Evolutionary conservation across 2,113 vertebrate species (phyloP).

Genomic region (Fukomys damarensis): DNA sequence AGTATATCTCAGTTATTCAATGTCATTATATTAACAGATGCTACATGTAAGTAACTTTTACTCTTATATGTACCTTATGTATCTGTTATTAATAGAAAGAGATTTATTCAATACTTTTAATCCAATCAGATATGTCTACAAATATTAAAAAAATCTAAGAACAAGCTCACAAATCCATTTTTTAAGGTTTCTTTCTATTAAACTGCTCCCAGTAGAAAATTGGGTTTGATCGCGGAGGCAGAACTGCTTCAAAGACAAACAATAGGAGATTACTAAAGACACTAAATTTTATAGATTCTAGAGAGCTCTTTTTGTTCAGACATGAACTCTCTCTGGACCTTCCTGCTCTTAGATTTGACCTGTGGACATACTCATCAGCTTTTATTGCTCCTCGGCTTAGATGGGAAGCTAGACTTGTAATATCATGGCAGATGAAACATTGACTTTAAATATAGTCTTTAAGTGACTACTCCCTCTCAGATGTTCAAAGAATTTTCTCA

Average conservation of each 20-base stretch:
- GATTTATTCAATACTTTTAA: background rate
- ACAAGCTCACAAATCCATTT: background rate
- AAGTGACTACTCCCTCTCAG: background rate
- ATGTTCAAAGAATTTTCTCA: background rate
- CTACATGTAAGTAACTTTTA: background rate
- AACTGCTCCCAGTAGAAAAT: background rate
- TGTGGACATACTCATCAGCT: background rate
- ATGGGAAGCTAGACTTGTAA: background rate
- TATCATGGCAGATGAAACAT: background rate
- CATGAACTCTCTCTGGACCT: background rate
- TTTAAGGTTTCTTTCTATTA: background rate
- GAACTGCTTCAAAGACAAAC: background rate
- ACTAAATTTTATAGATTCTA: background rate
- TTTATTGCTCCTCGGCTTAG: background rate
- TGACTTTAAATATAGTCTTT: background rate
- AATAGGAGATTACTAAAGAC: background rate
- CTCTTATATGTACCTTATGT: rapidly evolving
- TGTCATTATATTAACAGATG: background rate
- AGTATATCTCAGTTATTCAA: background rate
- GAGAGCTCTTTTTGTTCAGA: background rate
- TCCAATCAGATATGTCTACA: background rate
- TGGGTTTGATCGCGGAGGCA: background rate
- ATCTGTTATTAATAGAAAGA: background rate
- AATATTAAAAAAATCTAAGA: background rate
- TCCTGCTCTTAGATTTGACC: background rate